Conservation (phyloP, 2,113 vertebrate genomes). For the Clarias macrocephalus region DNA sequence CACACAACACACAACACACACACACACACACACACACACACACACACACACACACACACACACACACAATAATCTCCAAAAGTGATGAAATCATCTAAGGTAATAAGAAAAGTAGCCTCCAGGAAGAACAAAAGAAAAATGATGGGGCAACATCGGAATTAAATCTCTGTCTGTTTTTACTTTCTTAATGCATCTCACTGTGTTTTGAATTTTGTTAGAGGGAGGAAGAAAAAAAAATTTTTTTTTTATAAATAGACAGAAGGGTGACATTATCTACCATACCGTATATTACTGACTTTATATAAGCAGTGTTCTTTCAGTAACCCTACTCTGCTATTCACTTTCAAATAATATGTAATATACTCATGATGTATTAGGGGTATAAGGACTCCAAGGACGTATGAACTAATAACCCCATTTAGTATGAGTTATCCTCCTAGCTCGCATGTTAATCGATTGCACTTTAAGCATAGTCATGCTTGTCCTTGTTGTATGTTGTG, state of each 20-base stretch:
- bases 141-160: neutral
- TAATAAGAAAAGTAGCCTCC: neutral
- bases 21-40: too few relatives aligned
- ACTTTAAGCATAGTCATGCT: neutral
- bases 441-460: neutral
- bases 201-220: neutral
- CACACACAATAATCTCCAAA: neutral
- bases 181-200: neutral
- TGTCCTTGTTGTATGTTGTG: neutral
- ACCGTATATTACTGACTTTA: neutral
- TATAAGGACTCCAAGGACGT: neutral
- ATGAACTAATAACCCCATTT: neutral
- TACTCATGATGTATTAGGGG: neutral
- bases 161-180: neutral
- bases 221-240: neutral
- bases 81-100: neutral
- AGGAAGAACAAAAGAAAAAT: slow-evolving; percentile 5
- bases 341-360: neutral
- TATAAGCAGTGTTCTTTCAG: neutral
- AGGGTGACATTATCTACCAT: neutral
- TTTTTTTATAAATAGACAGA: neutral
- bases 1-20: too few relatives aligned
- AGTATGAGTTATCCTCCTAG: neutral
- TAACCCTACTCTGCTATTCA: neutral
- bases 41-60: too few relatives aligned